Percentiles rank a stretch among this genome's conserved stretches.
These are phyloP conservation scores for Phataginus tricuspis DNA, from an alignment of 2,797 vertebrate species.

Conservation along the genomic window DNA sequence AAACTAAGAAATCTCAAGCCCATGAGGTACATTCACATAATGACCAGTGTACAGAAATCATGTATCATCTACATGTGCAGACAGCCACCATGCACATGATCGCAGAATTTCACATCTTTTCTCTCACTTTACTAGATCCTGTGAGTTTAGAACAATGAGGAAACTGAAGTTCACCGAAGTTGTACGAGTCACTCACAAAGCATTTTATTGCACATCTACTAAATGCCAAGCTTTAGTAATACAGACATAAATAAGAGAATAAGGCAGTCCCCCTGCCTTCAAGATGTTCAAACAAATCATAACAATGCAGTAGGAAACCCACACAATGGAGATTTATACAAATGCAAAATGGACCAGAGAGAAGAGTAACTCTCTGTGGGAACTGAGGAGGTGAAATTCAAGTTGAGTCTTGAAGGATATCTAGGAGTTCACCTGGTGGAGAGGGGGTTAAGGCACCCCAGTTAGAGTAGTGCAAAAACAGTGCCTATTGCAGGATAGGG, in stretches of 20 bases:
- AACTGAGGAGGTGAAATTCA: background rate
- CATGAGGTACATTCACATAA: accelerated
- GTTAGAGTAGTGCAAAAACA: no score
- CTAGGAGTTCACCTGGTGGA: background rate
- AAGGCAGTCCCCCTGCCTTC: background rate
- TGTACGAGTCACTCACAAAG: background rate
- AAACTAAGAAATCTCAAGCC: background rate
- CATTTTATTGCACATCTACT: accelerated
- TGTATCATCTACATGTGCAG: accelerated
- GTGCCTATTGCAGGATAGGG: background rate
- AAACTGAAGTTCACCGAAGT: background rate
- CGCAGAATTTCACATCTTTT: background rate
- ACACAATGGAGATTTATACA: background rate
- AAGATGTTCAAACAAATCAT: background rate
- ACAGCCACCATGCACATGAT: accelerated
- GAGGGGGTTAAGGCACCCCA: accelerated
- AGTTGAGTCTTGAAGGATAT: background rate
- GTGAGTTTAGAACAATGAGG: background rate
- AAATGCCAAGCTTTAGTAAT: accelerated
- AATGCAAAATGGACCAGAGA: background rate
- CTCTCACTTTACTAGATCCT: background rate
- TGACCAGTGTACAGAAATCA: background rate
- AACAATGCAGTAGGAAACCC: accelerated
- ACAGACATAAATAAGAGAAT: accelerated
- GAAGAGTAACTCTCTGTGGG: background rate